Base-by-base conservation (phyloP, 2,797 vertebrate species). In the Calcarius lapponicus region DNA sequence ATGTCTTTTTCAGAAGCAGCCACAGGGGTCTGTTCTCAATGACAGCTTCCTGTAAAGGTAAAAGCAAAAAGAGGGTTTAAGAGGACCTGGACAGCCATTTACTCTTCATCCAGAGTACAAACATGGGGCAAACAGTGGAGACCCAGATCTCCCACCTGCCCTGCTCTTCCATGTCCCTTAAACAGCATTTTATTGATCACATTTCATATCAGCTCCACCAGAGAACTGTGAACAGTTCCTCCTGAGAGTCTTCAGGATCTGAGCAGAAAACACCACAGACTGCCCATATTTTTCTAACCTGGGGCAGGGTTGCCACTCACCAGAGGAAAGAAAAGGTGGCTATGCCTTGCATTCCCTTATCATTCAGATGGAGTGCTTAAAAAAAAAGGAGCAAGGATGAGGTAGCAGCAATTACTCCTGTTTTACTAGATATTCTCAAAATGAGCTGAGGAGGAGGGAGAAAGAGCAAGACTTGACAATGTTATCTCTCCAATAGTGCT, bases 11-110 rank as follows among this genome's bases (percentile, higher is more conserved):
- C 90, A 98, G 88, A 57, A 75, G 26, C 51, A 92, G 61, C 98
- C 98, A 98, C 36, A 98, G 93, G 9, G 87, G 13, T 81, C 97
- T 92, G 61, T 98, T 98, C 96, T 98, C 98, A 13, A 98, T 97
- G 36, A 98, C 38, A 26, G 81, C 86, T 73, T 98, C 97, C 98
- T 98, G 93, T 4, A 89, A 97, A 95, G 93, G 48, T 53, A 96
- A 96, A 45, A 90, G 28, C 36, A 75, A 64, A 86, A 76, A 14
- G 31, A 90, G 38, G 26, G 62, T 48, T 80, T 47, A 61, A 58
- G 26, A 79, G 28, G 42, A 62, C 11, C 6, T 43, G 14, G 14
- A 74, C 22, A 71, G 16, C 7, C 36, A 36, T 47, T 75, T 91
- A 78, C 17, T 85, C 65, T 86, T 86, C 54, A 65, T 43, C 38